Percentiles rank a stretch among this genome's conserved stretches.
phyloP scores from a whole-genome alignment of 2,797 vertebrate species.

The Betta splendens region DNA sequence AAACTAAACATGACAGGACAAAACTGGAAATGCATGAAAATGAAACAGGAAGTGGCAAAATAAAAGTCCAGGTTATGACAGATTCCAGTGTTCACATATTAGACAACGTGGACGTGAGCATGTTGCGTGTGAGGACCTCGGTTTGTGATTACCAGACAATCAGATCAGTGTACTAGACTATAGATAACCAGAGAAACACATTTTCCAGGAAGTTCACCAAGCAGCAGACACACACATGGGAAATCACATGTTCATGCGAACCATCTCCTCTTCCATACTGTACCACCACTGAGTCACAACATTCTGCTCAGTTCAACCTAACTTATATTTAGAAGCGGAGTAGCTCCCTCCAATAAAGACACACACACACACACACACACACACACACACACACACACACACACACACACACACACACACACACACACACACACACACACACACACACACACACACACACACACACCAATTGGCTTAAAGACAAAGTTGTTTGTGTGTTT shows the following conservation, averaged over 20 bases:
- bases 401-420: too few relatives aligned
- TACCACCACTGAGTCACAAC: constrained; percentile 62
- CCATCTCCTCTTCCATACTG: constrained; percentile 29
- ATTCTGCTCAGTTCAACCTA: constrained; percentile 71
- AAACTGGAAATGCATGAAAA: too few relatives aligned
- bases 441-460: constrained; percentile 8
- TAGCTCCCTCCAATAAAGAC: constrained; percentile 1
- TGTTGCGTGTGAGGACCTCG: not conserved
- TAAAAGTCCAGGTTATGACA: too few relatives aligned
- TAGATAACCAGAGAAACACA: constrained; percentile 3
- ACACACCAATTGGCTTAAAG: constrained; percentile 22
- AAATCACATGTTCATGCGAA: constrained; percentile 26
- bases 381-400: too few relatives aligned
- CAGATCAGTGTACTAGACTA: too few relatives aligned
- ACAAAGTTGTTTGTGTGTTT: constrained; percentile 1
- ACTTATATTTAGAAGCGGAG: constrained; percentile 75
- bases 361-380: too few relatives aligned
- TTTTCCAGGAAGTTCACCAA: too few relatives aligned
- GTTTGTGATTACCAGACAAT: not conserved
- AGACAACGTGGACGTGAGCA: too few relatives aligned
- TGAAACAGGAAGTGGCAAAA: too few relatives aligned
- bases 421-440: too few relatives aligned
- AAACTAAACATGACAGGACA: too few relatives aligned
- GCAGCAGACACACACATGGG: constrained; percentile 3
- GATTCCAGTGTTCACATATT: too few relatives aligned